phyloP scores from a whole-genome alignment of 2,888 invertebrate species.

The Eretmocerus hayati region DNA sequence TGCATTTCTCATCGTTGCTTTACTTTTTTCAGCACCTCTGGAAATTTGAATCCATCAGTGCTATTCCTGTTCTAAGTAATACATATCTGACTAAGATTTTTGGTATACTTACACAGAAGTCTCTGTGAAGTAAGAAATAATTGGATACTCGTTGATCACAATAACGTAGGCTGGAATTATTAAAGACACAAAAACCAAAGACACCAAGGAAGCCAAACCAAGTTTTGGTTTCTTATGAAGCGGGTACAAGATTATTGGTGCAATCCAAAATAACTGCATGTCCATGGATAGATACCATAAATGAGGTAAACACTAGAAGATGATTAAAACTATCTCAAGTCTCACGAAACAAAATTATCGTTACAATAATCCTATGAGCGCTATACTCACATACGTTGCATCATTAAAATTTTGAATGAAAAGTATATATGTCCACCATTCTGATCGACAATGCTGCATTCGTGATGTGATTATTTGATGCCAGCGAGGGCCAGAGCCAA shows the following conservation, averaged over 20 bases:
- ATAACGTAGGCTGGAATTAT: slow-evolving; percentile 38
- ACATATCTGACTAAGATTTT: not conserved
- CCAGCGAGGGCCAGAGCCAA: slow-evolving; percentile 50
- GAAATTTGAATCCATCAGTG: not conserved
- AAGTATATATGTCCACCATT: slow-evolving; percentile 51
- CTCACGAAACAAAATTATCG: not conserved
- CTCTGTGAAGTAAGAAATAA: slow-evolving; percentile 30
- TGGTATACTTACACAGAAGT: not conserved
- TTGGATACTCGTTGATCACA: slow-evolving; percentile 42
- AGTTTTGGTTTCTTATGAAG: slow-evolving; percentile 45
- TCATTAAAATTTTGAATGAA: slow-evolving; percentile 51
- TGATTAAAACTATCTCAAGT: not conserved
- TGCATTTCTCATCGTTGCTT: slow-evolving; percentile 6
- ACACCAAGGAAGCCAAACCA: slow-evolving; percentile 34
- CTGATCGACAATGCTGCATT: slow-evolving; percentile 39
- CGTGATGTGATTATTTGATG: slow-evolving; percentile 22
- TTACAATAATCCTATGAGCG: slow-evolving; percentile 32
- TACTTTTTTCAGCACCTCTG: not conserved
- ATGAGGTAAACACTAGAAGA: slow-evolving; percentile 49
- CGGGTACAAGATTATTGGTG: slow-evolving; percentile 52
- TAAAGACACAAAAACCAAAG: slow-evolving; percentile 35
- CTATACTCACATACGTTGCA: too few species aligned
- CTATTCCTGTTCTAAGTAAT: not conserved
- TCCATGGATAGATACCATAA: slow-evolving; percentile 57
- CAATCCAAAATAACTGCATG: slow-evolving; percentile 53